Evolutionary conservation across 2,797 vertebrate species (phyloP), one percentile per base, ranked within the genome.

Genomic region (Mionectes olivaceus): DNA sequence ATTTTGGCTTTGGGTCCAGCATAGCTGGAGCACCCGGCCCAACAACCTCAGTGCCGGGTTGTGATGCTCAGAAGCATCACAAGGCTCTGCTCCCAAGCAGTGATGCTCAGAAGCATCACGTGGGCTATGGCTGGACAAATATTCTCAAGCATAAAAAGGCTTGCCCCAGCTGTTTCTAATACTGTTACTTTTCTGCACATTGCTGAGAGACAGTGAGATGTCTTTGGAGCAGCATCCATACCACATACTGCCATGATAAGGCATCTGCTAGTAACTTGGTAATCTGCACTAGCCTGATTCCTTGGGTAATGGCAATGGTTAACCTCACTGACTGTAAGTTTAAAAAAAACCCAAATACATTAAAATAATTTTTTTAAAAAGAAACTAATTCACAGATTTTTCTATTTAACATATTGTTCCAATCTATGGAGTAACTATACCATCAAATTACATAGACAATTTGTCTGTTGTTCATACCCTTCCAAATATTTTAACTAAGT

Each of bases 401-500:
- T 35, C 18, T 47, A 78, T 47, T 57, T n/a, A 69, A 82, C 67
- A 23, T 32, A 60, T 52, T 57, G 44, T 49, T 86, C 43, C 8
- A 9, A 60, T 87, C 73, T 68, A 80, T 74, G 67, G 52, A 80
- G 68, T 76, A 92, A 80, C 49, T 89, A 86, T 35, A 87, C 13
- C 57, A 86, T 17, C 57, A 83, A 89, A 87, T 83, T 63, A 74
- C 21, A 85, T 2, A 60, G 59, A 70, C 46, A 67, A 67, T 57
- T 47, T 91, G 73, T 76, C 74, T 59, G 32, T 82, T 76, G 44
- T 74, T 91, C 35, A 67, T 63, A 78, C 41, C 41, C 41, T 35
- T 83, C n/a, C 59, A 78, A 92, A 77, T 81, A 73, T 68, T 80
- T 92, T 78, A 67, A 74, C 9, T 83, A 87, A 59, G 86, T 15